These are phyloP conservation scores for Chloroceryle amazona DNA, from an alignment of 2,797 vertebrate genomes.

Conservation along the genomic window DNA sequence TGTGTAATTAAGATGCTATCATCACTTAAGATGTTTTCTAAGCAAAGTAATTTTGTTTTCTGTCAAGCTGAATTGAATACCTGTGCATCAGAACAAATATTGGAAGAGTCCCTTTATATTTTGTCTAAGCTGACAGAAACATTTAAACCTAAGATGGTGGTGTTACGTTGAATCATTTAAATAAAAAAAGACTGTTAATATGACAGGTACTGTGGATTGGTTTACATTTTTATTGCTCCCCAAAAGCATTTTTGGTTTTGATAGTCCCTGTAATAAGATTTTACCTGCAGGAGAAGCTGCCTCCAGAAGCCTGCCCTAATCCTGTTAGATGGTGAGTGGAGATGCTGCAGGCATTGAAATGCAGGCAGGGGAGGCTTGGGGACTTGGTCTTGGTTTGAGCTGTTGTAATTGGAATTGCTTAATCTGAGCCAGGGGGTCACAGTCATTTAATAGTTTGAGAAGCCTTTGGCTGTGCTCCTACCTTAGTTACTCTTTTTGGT, in stretches of 20 bases:
- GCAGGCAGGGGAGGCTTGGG: not conserved
- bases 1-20: constrained; percentile 55
- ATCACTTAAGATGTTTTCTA: constrained; percentile 18
- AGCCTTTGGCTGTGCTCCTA: not conserved
- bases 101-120: not conserved
- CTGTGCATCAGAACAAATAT: not conserved
- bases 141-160: not conserved
- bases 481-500: not conserved
- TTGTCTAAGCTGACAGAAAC: constrained; percentile 17
- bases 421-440: not conserved
- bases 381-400: not conserved
- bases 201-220: not conserved
- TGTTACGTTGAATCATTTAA: constrained; percentile 7
- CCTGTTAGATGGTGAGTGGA: not conserved
- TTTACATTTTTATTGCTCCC: constrained; percentile 10
- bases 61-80: constrained; percentile 40
- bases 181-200: not conserved
- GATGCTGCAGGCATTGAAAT: not conserved
- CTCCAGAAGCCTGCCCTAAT: not conserved
- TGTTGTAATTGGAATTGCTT: not conserved
- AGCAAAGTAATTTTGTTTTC: constrained; percentile 54
- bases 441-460: not conserved
- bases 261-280: constrained; percentile 23
- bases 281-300: constrained; percentile 34
- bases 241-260: constrained; percentile 18